Evolutionary conservation across 1,140 invertebrate species (phyloP), one percentile per base, ranked within the genome.

Genomic region (Rhyacophila brunnea): DNA sequence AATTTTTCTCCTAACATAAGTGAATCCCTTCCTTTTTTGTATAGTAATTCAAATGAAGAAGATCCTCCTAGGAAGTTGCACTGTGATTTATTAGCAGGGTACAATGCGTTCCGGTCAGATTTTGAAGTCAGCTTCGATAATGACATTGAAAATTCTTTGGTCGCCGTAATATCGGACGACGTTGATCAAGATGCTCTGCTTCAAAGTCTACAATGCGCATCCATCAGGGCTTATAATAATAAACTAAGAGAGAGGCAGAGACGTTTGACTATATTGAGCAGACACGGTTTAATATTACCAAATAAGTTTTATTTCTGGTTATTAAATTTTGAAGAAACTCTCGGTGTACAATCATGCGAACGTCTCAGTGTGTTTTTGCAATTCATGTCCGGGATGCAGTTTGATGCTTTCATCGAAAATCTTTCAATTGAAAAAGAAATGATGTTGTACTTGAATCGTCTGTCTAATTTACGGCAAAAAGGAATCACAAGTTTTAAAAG

Each of bases 101-200:
- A 95, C 71, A 90, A 91, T 74, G 83, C 91, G 18, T 87, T 87
- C 4, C 78, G 93, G 53, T 89, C 91, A n/a, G 92, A 95, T 68
- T 95, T 96, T 75, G 87, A 89, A 64, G 74, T 85, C 1, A 92
- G 93, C 59, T 90, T 87, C 73, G 90, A 94, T 70, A 85, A 91
- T 59, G 86, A 87, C 67, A 91, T 91, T 0, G 93, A 95, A 71
- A 75, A 82, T 32, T 74, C 91, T 18, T 74, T 95, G 2, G 82
- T 81, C 17, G 80, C 85, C 43, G 73, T 92, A 42, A 80, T 86
- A 17, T 74, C 77, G 46, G 66, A 78, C 32, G 72, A 75, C 1
- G 80, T 84, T 59, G 71, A 81, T 1, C 69, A 80, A 64, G 78
- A 80, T 61, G 71, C 83, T 2, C 72, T 86, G 38, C 78, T 82